Conservation (phyloP, 2,888 invertebrate species). For the Fragum fragum region DNA sequence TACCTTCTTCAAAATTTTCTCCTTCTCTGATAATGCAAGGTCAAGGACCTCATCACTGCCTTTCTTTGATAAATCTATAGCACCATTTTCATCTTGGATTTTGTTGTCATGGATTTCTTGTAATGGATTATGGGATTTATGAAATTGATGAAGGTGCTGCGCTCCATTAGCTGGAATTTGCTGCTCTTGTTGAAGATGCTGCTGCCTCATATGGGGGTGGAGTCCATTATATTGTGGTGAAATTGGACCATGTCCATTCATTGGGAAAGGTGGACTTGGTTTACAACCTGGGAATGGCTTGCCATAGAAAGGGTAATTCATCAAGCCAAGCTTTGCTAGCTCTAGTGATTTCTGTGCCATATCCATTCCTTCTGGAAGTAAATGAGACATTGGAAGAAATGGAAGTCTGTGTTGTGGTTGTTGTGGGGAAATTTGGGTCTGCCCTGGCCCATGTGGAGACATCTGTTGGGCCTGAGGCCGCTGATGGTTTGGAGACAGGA, state of each 20-base stretch:
- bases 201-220: constrained; percentile 61
- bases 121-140: constrained; percentile 64
- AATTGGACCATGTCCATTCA: constrained; percentile 76
- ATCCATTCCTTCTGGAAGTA: constrained; percentile 63
- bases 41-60: constrained; percentile 62
- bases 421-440: constrained; percentile 53
- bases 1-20: constrained; percentile 61
- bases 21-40: constrained; percentile 63
- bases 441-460: constrained; percentile 41
- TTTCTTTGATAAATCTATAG: constrained; percentile 82
- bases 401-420: constrained; percentile 60
- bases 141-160: constrained; percentile 55
- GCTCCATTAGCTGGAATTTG: constrained; percentile 42
- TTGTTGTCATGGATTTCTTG: constrained; percentile 74
- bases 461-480: constrained; percentile 34
- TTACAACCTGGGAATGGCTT: constrained; percentile 65
- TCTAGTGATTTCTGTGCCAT: constrained; percentile 64
- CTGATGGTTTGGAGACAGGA: constrained; percentile 69
- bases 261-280: constrained; percentile 75
- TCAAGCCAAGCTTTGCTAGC: constrained; percentile 63
- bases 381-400: constrained; percentile 59
- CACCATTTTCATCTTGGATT: constrained; percentile 73
- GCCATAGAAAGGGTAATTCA: constrained; percentile 63
- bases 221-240: constrained; percentile 72
- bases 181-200: constrained; percentile 51